These are phyloP conservation scores for Onychostruthus taczanowskii DNA, from an alignment of 2,113 vertebrate genomes.

Conservation along the genomic window DNA sequence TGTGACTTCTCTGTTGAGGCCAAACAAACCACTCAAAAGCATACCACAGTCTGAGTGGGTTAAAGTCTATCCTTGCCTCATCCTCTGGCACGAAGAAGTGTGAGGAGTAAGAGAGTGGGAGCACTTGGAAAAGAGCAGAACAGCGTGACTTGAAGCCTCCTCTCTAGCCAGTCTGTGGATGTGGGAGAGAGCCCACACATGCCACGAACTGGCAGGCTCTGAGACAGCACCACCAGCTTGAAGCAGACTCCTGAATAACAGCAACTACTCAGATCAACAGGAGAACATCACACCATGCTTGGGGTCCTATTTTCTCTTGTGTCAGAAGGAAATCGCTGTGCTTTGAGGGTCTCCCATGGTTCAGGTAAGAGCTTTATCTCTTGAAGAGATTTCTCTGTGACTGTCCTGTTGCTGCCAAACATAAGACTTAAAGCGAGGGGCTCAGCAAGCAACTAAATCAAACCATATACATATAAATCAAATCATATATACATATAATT, in stretches of 20 bases:
- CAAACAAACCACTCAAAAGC: not conserved
- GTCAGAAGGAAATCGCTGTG: not conserved
- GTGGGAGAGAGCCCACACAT: not conserved
- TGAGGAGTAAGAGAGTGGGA: not conserved
- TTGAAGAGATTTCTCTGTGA: not conserved
- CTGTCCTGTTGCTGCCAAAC: not conserved
- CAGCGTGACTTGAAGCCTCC: not conserved
- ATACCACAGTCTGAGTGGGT: not conserved
- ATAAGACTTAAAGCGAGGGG: not conserved
- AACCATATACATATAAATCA: not conserved
- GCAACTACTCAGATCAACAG: not conserved
- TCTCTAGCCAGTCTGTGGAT: not conserved
- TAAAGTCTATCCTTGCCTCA: not conserved
- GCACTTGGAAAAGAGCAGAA: not conserved
- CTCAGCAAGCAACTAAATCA: not conserved
- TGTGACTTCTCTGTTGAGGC: not conserved
- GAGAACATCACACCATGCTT: rapidly evolving
- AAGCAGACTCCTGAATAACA: not conserved
- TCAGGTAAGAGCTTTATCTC: not conserved
- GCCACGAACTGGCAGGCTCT: not conserved
- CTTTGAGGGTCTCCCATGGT: not conserved
- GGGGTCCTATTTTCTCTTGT: not conserved
- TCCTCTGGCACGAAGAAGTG: not conserved
- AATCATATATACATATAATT: not conserved
- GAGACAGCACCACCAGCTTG: not conserved